Evolutionary conservation across 2,113 vertebrate genomes (phyloP), one percentile per base, ranked within the genome.

Genomic region (Seriola aureovittata): DNA sequence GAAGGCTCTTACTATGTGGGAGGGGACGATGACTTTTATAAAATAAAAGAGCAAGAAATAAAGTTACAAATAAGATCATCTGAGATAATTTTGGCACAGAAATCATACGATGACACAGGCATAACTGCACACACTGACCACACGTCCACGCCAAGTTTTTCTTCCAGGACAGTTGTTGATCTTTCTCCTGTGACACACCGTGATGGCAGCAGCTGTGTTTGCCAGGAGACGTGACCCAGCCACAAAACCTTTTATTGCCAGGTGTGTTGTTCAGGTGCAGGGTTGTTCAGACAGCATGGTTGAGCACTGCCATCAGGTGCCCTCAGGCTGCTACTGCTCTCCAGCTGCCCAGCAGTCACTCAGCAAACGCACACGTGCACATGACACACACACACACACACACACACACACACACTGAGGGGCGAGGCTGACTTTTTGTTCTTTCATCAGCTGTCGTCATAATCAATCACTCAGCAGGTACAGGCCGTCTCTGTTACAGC

Each of bases 281-380:
- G 59, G 67, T 57, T 2, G 29, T 0, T 14, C 62, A 71, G 69
- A 58, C 59, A 38, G 62, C 71, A 58, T 54, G 82, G 88, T 84
- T 79, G 59, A 89, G 86, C 89, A 81, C 75, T 91, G 90, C 93
- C 91, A 89, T 91, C 90, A 89, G 89, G 84, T 82, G 91, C 84
- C 84, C 78, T 83, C 65, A 42, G 74, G 79, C 80, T 87, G 92
- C 73, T 79, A 90, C 68, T 91, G 78, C 89, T 86, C 57, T 80
- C 29, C 74, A 83, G 59, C 78, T 64, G 62, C 36, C 78, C 69
- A 42, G 23, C 64, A 75, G 40, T 34, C 50, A 71, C 50, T 44
- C 17, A 0, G 16, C 36, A 60, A 7, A 36, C 34, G 9, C 21
- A 14, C 71, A n/a, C 60, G 59, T 21, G 65, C 40, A 65, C 67